A percentile compares a stretch with the other conserved stretches of the same genome.
Evolutionary conservation across 2,113 vertebrate species (phyloP).

Genomic region (Pyxicephalus adspersus): DNA sequence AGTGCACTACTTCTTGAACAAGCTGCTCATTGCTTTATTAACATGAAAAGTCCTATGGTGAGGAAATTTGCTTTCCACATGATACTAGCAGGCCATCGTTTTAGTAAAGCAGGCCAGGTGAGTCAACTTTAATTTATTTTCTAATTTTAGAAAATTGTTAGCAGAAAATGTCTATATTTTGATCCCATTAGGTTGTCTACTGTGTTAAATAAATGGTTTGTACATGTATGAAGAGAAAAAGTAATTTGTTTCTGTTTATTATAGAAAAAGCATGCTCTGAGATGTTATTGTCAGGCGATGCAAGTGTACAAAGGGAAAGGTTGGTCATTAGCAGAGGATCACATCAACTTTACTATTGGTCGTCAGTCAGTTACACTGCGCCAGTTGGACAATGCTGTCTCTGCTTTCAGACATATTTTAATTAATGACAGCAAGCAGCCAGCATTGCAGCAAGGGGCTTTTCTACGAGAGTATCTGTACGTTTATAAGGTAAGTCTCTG

Average conservation of each 20-base stretch:
- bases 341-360: conserved; percentile 98
- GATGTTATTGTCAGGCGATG: conserved; percentile 98
- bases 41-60: conserved; percentile 97
- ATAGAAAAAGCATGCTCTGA: conserved; percentile 91
- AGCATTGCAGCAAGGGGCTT: conserved; percentile 90
- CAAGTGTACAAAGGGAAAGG: conserved; percentile 96
- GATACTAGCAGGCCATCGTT: conserved; percentile 96
- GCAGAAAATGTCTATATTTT: not conserved
- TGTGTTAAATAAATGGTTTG: not conserved
- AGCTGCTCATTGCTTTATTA: conserved; percentile 96
- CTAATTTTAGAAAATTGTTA: not conserved
- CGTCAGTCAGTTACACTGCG: conserved; percentile 92
- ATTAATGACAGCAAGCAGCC: conserved; percentile 94
- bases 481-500: conserved; percentile 85
- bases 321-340: conserved; percentile 96
- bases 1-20: conserved; percentile 95
- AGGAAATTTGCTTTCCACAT: conserved; percentile 98
- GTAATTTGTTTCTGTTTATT: conserved; percentile 51
- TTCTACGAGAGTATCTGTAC: conserved; percentile 95
- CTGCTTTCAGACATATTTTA: conserved; percentile 92
- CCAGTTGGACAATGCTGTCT: conserved; percentile 88
- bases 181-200: not conserved
- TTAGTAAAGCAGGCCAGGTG: conserved; percentile 97
- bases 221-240: not conserved
- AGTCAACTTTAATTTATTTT: conserved; percentile 44